phyloP scores from a whole-genome alignment of 2,797 vertebrate genomes.

The Martes flavigula region DNA sequence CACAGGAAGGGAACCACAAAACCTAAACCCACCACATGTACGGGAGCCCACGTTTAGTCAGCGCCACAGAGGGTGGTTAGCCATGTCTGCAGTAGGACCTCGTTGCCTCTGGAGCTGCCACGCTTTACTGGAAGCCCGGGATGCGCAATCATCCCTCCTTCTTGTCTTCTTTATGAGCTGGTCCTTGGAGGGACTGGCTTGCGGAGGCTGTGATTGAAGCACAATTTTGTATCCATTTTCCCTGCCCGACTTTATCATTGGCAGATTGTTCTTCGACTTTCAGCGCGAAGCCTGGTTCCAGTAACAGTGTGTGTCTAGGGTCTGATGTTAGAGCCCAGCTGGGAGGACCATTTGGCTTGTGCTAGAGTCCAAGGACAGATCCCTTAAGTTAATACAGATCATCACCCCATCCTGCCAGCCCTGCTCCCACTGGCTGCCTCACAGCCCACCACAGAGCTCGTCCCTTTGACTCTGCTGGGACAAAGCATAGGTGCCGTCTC shows the following conservation, averaged over 20 bases:
- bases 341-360: background rate
- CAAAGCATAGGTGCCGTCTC: background rate
- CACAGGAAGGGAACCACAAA: background rate
- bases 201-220: background rate
- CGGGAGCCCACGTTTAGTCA: background rate
- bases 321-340: background rate
- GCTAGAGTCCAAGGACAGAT: background rate
- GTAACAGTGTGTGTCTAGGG: background rate
- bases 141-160: background rate
- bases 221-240: background rate
- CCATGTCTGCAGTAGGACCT: accelerated
- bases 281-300: background rate
- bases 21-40: background rate
- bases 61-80: background rate
- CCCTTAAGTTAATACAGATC: background rate
- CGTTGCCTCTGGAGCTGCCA: background rate
- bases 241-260: background rate
- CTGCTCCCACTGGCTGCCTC: background rate
- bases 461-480: background rate
- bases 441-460: background rate
- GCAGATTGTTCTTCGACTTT: background rate
- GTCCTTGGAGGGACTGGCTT: background rate
- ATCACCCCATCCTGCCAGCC: background rate
- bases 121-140: background rate
- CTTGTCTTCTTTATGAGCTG: background rate